phyloP scores from a whole-genome alignment of 2,888 invertebrate genomes.

The Spodoptera exigua region DNA sequence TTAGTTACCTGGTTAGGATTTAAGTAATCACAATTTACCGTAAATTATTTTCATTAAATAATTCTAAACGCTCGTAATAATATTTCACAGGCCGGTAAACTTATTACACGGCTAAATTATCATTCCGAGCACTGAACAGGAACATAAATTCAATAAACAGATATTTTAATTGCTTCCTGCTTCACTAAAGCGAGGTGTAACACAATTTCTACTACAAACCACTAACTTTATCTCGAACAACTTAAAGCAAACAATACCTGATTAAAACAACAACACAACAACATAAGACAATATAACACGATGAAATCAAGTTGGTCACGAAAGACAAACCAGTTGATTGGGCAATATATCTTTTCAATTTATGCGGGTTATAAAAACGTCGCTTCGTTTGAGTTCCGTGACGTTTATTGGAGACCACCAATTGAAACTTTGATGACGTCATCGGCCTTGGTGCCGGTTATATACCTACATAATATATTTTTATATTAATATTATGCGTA shows the following conservation, averaged over 20 bases:
- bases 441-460: slow-evolving; percentile 45
- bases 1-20: too few relatives aligned
- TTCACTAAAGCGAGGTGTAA: slow-evolving; percentile 13
- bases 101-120: not conserved
- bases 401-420: slow-evolving; percentile 56
- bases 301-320: slow-evolving; percentile 58
- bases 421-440: slow-evolving; percentile 60
- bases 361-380: slow-evolving; percentile 67
- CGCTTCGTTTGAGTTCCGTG: slow-evolving; percentile 57
- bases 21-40: too few relatives aligned
- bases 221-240: slow-evolving; percentile 25
- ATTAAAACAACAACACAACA: slow-evolving; percentile 35
- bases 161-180: slow-evolving; percentile 31
- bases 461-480: slow-evolving; percentile 4
- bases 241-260: slow-evolving; percentile 22
- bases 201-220: slow-evolving; percentile 33
- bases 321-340: slow-evolving; percentile 62
- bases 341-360: slow-evolving; percentile 66
- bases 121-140: slow-evolving; percentile 1
- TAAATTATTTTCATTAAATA: too few relatives aligned
- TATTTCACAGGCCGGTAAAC: not conserved
- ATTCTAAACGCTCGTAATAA: not conserved
- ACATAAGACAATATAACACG: slow-evolving; percentile 45
- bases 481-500: slow-evolving; percentile 36
- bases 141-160: slow-evolving; percentile 32